Percentiles rank a stretch among this genome's conserved stretches.
Evolutionary conservation across 2,888 invertebrate species (phyloP).

Genomic region (Drosophila acutilabella): DNA sequence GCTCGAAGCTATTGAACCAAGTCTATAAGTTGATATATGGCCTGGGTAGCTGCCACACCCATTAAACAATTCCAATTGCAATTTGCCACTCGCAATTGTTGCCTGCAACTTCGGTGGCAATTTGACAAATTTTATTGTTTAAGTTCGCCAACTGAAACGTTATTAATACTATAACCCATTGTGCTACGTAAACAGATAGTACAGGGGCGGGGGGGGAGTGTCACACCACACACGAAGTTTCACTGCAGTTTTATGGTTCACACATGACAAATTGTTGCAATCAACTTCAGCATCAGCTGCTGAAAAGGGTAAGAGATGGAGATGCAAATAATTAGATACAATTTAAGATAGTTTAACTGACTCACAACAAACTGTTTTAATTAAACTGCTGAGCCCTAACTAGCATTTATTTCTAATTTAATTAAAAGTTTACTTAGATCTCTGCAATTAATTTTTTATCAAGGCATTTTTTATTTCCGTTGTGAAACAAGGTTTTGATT

Average conservation of each 20-base stretch:
- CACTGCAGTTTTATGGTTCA: slow-evolving; percentile 24
- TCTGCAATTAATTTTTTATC: background rate
- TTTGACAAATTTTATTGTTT: slow-evolving; percentile 79
- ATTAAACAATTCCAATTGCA: slow-evolving; percentile 62
- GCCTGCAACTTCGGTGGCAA: slow-evolving; percentile 67
- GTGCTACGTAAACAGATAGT: slow-evolving; percentile 2
- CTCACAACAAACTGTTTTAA: no score
- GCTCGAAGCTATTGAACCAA: slow-evolving; percentile 15
- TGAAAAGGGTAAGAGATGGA: background rate
- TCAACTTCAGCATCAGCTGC: slow-evolving; percentile 11
- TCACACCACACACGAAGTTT: background rate
- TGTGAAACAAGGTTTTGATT: background rate
- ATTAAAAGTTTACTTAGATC: background rate
- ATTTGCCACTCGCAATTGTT: slow-evolving; percentile 73
- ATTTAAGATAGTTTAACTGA: background rate
- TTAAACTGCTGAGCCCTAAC: no score
- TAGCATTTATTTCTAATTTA: background rate
- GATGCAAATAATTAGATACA: background rate
- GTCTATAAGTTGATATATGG: slow-evolving; percentile 24
- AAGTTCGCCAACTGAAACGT: slow-evolving; percentile 60
- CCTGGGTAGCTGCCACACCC: slow-evolving; percentile 47
- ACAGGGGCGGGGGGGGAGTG: background rate
- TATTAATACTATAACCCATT: slow-evolving; percentile 70
- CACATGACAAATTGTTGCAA: slow-evolving; percentile 37
- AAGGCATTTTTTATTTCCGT: background rate